Evolutionary conservation across 2,888 invertebrate genomes (phyloP).

Genomic region (Coecobrya sp.): DNA sequence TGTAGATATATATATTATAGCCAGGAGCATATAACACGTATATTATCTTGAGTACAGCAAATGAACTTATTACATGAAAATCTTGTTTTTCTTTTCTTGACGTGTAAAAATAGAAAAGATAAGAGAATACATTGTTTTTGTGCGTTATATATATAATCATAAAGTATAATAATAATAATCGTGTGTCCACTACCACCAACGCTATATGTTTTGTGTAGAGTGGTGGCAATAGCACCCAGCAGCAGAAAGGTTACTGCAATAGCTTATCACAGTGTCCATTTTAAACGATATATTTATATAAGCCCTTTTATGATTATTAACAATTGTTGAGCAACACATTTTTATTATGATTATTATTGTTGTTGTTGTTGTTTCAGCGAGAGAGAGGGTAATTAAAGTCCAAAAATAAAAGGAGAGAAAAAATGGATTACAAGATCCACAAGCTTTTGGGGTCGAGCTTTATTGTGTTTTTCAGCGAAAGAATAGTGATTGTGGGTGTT

Average conservation of each 20-base stretch:
- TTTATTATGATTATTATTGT: constrained; percentile 40
- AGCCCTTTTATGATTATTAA: constrained; percentile 31
- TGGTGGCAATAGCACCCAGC: constrained; percentile 1
- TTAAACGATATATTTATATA: constrained; percentile 23
- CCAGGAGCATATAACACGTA: too few species aligned
- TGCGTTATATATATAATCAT: constrained; percentile 52
- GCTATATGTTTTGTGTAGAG: background rate
- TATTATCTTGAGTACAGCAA: background rate
- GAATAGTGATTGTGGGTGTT: constrained; percentile 3
- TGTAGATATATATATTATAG: too few species aligned
- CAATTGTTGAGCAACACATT: constrained; percentile 73
- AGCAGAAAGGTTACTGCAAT: background rate
- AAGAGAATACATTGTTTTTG: constrained; percentile 66
- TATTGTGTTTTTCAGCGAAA: background rate
- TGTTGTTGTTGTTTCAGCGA: constrained; percentile 49
- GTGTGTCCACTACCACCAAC: constrained; percentile 61
- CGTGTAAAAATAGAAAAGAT: constrained; percentile 60
- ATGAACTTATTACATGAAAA: constrained; percentile 26
- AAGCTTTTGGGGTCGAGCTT: constrained; percentile 74
- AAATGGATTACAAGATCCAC: constrained; percentile 79
- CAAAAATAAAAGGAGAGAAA: constrained; percentile 50
- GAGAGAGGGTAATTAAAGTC: constrained; percentile 65
- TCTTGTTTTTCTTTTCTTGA: constrained; percentile 24
- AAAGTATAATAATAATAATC: constrained; percentile 34
- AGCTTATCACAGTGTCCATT: constrained; percentile 39